Evolutionary conservation across 2,888 invertebrate species (phyloP).

Genomic region (Dascillus cervinus): DNA sequence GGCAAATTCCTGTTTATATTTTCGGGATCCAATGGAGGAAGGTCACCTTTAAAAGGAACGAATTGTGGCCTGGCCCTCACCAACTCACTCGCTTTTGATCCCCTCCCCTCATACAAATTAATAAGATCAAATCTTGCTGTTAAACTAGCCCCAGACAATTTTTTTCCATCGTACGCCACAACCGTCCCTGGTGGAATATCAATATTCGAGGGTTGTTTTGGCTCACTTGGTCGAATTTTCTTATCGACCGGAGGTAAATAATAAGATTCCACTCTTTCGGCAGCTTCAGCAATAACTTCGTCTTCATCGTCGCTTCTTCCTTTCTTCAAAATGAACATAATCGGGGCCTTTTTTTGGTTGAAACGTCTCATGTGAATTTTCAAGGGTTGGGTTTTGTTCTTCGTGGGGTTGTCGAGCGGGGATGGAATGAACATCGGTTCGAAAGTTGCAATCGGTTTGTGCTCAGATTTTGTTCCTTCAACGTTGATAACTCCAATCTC

Average conservation of each 20-base stretch:
- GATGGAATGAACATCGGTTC: conserved; percentile 79
- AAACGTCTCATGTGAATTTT: conserved; percentile 20
- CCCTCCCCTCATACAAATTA: conserved; percentile 28
- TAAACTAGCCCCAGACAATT: conserved; percentile 59
- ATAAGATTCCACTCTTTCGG: conserved; percentile 62
- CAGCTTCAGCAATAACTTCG: conserved; percentile 56
- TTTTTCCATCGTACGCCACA: conserved; percentile 70
- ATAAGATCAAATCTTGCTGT: conserved; percentile 36
- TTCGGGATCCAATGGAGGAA: conserved; percentile 53
- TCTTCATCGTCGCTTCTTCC: conserved; percentile 18
- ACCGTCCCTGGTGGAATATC: conserved; percentile 50
- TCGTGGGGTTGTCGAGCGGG: conserved; percentile 53
- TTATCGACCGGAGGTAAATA: conserved; percentile 64
- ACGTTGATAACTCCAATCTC: conserved; percentile 42
- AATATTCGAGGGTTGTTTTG: conserved; percentile 36
- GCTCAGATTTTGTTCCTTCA: conserved; percentile 44
- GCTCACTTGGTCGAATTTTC: conserved; percentile 30
- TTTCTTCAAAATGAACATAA: conserved; percentile 14
- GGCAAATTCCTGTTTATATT: conserved; percentile 38
- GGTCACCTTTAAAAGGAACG: conserved; percentile 65
- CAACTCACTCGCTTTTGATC: conserved; percentile 51
- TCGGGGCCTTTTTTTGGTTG: conserved; percentile 29
- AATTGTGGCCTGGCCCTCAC: conserved; percentile 63
- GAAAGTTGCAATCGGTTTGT: conserved; percentile 51
- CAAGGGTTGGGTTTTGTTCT: conserved; percentile 21